Evolutionary conservation across 2,797 vertebrate genomes (phyloP).

Genomic region (Gymnopithys bicolor): DNA sequence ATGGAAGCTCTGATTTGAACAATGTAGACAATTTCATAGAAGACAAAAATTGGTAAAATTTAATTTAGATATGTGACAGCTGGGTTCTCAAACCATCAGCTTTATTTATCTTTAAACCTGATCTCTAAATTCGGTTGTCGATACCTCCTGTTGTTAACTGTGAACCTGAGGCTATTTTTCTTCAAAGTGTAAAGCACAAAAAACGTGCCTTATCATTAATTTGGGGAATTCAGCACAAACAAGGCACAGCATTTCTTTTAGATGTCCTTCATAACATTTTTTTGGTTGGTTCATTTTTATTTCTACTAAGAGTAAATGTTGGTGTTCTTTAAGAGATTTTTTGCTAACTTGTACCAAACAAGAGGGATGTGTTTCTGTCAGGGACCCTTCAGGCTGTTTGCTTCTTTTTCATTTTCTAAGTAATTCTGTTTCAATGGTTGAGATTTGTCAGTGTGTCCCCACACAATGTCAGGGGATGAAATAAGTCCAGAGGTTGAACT

Average conservation of each 20-base stretch:
- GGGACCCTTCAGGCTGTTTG: background rate
- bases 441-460: background rate
- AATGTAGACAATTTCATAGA: conserved; percentile 6
- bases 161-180: conserved; percentile 26
- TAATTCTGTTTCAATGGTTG: background rate
- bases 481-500: background rate
- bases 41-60: conserved; percentile 3
- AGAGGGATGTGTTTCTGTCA: background rate
- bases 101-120: background rate
- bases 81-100: background rate
- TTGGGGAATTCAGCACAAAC: conserved; percentile 24
- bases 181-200: background rate
- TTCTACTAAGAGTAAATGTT: background rate
- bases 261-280: background rate
- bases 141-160: background rate
- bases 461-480: background rate
- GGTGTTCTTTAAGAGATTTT: background rate
- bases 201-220: background rate
- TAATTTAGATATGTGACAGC: background rate
- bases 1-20: background rate
- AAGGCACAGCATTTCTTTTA: background rate
- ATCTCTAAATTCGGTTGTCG: background rate
- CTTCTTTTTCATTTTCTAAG: background rate
- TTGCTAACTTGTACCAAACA: background rate
- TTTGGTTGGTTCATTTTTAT: background rate